Evolutionary conservation across 2,888 invertebrate species (phyloP).

Genomic region (Pheosia tremula): DNA sequence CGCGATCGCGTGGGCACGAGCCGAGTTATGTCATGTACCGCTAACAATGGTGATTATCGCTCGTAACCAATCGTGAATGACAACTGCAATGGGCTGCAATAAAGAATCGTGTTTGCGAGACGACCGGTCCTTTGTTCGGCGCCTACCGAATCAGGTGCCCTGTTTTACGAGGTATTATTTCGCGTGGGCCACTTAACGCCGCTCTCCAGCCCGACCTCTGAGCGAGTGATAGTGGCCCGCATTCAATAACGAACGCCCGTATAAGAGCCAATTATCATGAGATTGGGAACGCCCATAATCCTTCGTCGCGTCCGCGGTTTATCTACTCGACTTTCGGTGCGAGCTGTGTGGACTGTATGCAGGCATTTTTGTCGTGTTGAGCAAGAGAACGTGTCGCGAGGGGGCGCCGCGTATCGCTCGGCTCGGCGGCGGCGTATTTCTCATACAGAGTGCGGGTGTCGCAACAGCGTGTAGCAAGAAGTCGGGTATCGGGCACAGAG

Average conservation of each 20-base stretch:
- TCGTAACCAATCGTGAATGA: constrained; percentile 65
- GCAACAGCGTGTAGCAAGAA: constrained; percentile 75
- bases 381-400: constrained; percentile 81
- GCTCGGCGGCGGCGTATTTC: constrained; percentile 63
- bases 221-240: constrained; percentile 61
- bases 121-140: constrained; percentile 59
- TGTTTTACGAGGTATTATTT: constrained; percentile 52
- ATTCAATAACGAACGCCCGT: constrained; percentile 65
- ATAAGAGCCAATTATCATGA: constrained; percentile 63
- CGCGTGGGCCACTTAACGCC: constrained; percentile 37
- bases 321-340: constrained; percentile 25
- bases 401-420: constrained; percentile 73
- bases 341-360: constrained; percentile 25
- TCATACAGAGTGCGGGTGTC: constrained; percentile 68
- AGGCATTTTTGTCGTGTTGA: constrained; percentile 52
- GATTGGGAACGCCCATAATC: constrained; percentile 54
- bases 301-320: constrained; percentile 41
- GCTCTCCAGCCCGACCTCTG: constrained; percentile 33
- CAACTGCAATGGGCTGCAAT: constrained; percentile 63
- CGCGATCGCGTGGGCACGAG: constrained; percentile 57
- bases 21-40: constrained; percentile 62
- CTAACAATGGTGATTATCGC: constrained; percentile 64
- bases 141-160: constrained; percentile 60
- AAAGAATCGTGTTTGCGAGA: constrained; percentile 62
- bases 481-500: constrained; percentile 65